Evolutionary conservation across 2,113 vertebrate species (phyloP).

Genomic region (Crotalus viridis): DNA sequence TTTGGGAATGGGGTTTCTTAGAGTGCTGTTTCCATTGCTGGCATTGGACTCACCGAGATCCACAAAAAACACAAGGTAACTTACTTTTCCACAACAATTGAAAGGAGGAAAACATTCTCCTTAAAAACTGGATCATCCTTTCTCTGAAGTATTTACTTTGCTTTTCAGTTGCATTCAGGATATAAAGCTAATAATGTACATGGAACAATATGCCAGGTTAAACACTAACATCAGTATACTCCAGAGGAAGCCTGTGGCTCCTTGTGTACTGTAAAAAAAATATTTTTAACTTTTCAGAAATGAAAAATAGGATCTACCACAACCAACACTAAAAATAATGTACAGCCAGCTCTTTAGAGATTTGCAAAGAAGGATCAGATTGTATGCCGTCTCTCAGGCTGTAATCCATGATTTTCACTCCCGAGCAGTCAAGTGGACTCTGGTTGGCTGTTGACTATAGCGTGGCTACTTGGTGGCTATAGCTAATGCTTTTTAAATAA

Average conservation of each 20-base stretch:
- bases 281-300: slow-evolving; percentile 53
- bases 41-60: slow-evolving; percentile 57
- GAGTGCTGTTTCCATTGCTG: slow-evolving; percentile 64
- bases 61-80: slow-evolving; percentile 43
- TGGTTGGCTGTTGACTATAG: slow-evolving; percentile 1
- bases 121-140: slow-evolving; percentile 52
- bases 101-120: background rate
- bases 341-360: background rate
- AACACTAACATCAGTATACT: slow-evolving; percentile 24
- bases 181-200: slow-evolving; percentile 48
- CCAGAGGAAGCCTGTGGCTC: slow-evolving; percentile 56
- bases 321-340: slow-evolving; percentile 46
- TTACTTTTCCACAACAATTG: slow-evolving; percentile 49
- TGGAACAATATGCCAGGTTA: slow-evolving; percentile 35
- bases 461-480: background rate
- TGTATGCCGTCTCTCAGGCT: slow-evolving; percentile 21
- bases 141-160: slow-evolving; percentile 48
- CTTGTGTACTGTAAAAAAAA: slow-evolving; percentile 49
- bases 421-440: background rate
- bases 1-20: slow-evolving; percentile 44
- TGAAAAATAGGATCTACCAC: slow-evolving; percentile 45
- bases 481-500: slow-evolving; percentile 75
- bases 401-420: slow-evolving; percentile 6
- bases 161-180: slow-evolving; percentile 52
- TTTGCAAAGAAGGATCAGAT: background rate